Base-by-base conservation (phyloP, 1,140 invertebrate genomes). In the Conopomorpha cramerella region DNA sequence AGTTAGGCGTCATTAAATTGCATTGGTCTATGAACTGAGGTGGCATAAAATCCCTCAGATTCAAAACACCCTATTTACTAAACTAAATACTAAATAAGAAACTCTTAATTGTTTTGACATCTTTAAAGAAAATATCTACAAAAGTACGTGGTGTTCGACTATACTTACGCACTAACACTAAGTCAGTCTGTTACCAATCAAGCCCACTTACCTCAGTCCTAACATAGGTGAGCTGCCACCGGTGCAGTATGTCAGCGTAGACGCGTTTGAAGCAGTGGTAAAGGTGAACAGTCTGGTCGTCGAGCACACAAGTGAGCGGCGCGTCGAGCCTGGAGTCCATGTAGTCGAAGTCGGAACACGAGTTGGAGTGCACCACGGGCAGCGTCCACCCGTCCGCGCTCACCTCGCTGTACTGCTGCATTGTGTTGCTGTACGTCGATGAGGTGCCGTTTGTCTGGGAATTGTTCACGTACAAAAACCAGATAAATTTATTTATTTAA, bases 391-490 rank as follows among this genome's bases (percentile, higher is more conserved):
- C 85, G 45, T 92, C 90, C 2, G 85, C 77, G 38, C 86, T 87
- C 4, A 89, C 66, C 37, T 79, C 86, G 47, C 93, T 91, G 15
- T 90, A 84, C 36, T 90, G 86, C 53, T 92, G 89, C n/a, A n/a
- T n/a, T 32, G 96, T 91, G 8, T 93, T 96, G 62, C 95, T 93
- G 73, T 96, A 96, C 1, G 92, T 92, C 2, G 91, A 94, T n/a
- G n/a, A n/a, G 23, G 86, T 87, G 25, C 89, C 87, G 33, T 87
- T 85, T 74, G 86, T 60, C 61, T 79, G 39, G 27, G 46, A 43
- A 36, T 13, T 26, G n/a, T n/a, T n/a, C n/a, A n/a, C n/a, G n/a
- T n/a, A n/a, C n/a, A n/a, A n/a, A n/a, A n/a, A n/a, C n/a, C n/a
- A n/a, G n/a, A n/a, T n/a, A n/a, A n/a, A n/a, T n/a, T n/a, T n/a